These are phyloP conservation scores for Syngnathus typhle DNA, from an alignment of 2,113 vertebrate species.

Conservation along the genomic window DNA sequence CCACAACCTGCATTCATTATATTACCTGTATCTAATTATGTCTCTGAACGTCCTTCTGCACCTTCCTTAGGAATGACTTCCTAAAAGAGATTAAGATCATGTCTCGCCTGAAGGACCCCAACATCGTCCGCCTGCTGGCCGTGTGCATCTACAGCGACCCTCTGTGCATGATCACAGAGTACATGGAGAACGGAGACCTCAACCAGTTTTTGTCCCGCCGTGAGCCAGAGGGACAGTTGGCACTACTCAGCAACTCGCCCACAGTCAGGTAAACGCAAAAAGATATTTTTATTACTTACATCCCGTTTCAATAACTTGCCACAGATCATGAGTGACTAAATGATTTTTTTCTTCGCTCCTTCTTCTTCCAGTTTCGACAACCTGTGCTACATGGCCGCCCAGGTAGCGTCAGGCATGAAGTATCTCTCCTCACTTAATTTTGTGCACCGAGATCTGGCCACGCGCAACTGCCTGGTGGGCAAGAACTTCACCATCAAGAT, in stretches of 20 bases:
- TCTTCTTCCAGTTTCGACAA: slow-evolving; percentile 72
- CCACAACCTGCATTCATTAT: neutral
- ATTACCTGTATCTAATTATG: too few species aligned
- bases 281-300: too few species aligned
- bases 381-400: slow-evolving; percentile 88
- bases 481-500: slow-evolving; percentile 98
- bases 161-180: slow-evolving; percentile 97
- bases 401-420: slow-evolving; percentile 97
- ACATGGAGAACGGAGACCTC: slow-evolving; percentile 99
- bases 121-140: slow-evolving; percentile 90
- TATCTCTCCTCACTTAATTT: slow-evolving; percentile 97
- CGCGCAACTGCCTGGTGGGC: slow-evolving; percentile 92
- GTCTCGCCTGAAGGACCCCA: slow-evolving; percentile 94
- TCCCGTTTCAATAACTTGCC: too few species aligned
- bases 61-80: slow-evolving; percentile 85
- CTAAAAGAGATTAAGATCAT: slow-evolving; percentile 99
- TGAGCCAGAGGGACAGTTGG: slow-evolving; percentile 69
- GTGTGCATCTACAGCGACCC: slow-evolving; percentile 92
- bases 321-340: neutral
- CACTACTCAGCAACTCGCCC: slow-evolving; percentile 52
- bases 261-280: slow-evolving; percentile 77
- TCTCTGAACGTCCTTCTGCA: neutral
- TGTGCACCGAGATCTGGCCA: slow-evolving; percentile 95
- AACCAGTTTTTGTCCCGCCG: slow-evolving; percentile 97
- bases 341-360: neutral